Evolutionary conservation across 2,888 invertebrate species (phyloP).

Genomic region (Agrotis clavis): DNA sequence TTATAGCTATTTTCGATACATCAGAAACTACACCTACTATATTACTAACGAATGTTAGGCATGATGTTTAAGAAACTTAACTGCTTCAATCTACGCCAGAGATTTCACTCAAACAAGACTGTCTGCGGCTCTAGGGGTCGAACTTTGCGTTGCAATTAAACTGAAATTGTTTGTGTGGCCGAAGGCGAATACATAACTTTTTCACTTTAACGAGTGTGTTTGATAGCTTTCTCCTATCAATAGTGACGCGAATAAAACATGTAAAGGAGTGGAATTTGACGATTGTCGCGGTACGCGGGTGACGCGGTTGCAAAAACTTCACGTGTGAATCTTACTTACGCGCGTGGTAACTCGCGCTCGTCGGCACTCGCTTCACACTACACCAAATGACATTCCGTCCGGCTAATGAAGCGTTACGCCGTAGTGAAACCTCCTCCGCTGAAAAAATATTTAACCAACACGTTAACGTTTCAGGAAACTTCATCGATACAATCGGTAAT

Average conservation of each 20-base stretch:
- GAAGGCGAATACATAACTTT: slow-evolving; percentile 54
- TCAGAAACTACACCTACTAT: too few relatives aligned
- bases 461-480: slow-evolving; percentile 50
- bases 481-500: slow-evolving; percentile 9
- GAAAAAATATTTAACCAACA: slow-evolving; percentile 30
- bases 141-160: slow-evolving; percentile 49
- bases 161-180: slow-evolving; percentile 48
- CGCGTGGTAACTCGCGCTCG: slow-evolving; percentile 31
- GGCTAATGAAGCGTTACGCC: slow-evolving; percentile 79
- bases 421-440: slow-evolving; percentile 63
- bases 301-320: slow-evolving; percentile 72
- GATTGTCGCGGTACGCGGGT: slow-evolving; percentile 62
- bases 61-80: slow-evolving; percentile 18
- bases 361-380: slow-evolving; percentile 56
- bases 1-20: too few relatives aligned
- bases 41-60: not conserved
- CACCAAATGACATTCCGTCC: slow-evolving; percentile 81
- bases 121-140: slow-evolving; percentile 23
- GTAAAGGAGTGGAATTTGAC: slow-evolving; percentile 68
- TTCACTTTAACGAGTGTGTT: slow-evolving; percentile 66
- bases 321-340: slow-evolving; percentile 63
- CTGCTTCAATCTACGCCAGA: slow-evolving; percentile 32
- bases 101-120: slow-evolving; percentile 49
- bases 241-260: slow-evolving; percentile 76
- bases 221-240: slow-evolving; percentile 83